A percentile compares a stretch with the other conserved stretches of the same genome.
phyloP scores from a whole-genome alignment of 2,888 invertebrate species.

The Chloroclysta siterata region DNA sequence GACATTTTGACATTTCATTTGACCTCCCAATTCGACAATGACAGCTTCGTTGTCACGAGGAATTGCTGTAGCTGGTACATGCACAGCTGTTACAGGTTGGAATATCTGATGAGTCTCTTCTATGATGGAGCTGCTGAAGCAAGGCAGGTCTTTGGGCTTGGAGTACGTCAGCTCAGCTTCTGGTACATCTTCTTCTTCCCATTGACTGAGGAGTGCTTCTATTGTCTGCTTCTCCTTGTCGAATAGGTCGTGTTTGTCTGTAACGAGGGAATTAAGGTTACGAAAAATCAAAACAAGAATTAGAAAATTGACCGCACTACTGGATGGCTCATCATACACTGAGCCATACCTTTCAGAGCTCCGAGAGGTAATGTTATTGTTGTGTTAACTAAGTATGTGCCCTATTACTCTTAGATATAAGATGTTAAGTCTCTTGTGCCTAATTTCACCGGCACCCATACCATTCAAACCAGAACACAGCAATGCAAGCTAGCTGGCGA shows the following conservation, averaged over 20 bases:
- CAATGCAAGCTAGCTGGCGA: too few species aligned
- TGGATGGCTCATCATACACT: too few species aligned
- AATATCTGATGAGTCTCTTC: slow-evolving; percentile 73
- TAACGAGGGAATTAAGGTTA: slow-evolving; percentile 13
- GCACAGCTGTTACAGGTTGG: slow-evolving; percentile 68
- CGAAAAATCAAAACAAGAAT: too few species aligned
- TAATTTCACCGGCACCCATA: too few species aligned
- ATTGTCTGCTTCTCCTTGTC: slow-evolving; percentile 75
- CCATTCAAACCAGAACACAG: too few species aligned
- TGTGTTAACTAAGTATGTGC: too few species aligned
- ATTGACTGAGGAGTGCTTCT: slow-evolving; percentile 75
- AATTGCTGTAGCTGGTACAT: slow-evolving; percentile 52
- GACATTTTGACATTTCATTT: not conserved
- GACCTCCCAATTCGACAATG: slow-evolving; percentile 62
- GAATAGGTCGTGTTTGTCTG: slow-evolving; percentile 76
- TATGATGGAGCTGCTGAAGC: slow-evolving; percentile 73
- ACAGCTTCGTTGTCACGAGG: slow-evolving; percentile 60
- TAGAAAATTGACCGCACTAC: too few species aligned
- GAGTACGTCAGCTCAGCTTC: slow-evolving; percentile 57
- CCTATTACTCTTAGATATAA: too few species aligned
- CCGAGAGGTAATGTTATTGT: too few species aligned
- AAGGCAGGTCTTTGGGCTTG: slow-evolving; percentile 60
- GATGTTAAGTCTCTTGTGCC: too few species aligned
- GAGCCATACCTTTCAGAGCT: too few species aligned
- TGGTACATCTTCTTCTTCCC: slow-evolving; percentile 78